A percentile compares a stretch with the other conserved stretches of the same genome.
These are phyloP conservation scores for Agrochola lota DNA, from an alignment of 2,888 invertebrate species.

Conservation along the genomic window DNA sequence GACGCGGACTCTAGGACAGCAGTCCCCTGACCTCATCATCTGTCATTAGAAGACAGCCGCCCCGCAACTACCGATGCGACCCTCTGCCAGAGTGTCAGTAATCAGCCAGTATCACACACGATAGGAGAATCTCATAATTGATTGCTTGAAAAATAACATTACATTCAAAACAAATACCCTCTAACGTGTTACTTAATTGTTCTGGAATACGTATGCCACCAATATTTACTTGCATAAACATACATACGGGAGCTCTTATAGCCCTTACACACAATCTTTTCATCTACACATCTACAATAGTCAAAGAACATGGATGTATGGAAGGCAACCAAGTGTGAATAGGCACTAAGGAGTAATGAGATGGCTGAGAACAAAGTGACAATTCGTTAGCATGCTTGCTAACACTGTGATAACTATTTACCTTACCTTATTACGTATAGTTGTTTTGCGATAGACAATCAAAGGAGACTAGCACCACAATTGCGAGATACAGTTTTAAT, in stretches of 20 bases:
- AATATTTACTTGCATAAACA: background rate
- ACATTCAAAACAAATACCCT: too few relatives aligned
- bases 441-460: background rate
- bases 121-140: too few relatives aligned
- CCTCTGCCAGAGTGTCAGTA: too few relatives aligned
- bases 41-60: too few relatives aligned
- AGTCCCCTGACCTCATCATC: too few relatives aligned
- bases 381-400: slow-evolving; percentile 22
- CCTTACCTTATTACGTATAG: background rate
- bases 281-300: background rate
- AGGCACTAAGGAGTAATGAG: slow-evolving; percentile 11
- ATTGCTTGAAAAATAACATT: too few relatives aligned
- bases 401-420: background rate
- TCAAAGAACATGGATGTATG: background rate
- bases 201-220: too few relatives aligned
- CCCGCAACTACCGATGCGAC: too few relatives aligned
- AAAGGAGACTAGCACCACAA: background rate
- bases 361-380: background rate
- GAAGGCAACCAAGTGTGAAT: background rate
- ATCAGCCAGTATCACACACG: too few relatives aligned
- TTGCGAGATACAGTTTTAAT: too few relatives aligned
- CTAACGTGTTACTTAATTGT: too few relatives aligned
- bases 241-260: background rate
- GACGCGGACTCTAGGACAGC: too few relatives aligned
- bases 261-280: background rate